Evolutionary conservation across 2,888 invertebrate species (phyloP), one percentile per base, ranked within the genome.

Genomic region (Druceiella hillmani): DNA sequence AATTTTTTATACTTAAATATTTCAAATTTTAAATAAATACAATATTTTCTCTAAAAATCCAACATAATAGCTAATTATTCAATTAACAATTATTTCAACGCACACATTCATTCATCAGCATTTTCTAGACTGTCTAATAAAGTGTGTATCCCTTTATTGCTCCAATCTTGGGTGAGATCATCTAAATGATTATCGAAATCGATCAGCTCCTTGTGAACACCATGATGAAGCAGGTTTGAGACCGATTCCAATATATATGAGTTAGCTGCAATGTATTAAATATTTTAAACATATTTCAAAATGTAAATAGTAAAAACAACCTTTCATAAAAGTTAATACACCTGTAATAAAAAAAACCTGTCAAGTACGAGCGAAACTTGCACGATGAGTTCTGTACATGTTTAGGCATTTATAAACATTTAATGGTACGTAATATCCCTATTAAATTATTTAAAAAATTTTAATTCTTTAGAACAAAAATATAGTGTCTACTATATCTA

Each of bases 171-270:
- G 12, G 81, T 74, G 22, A 91, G 77, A 60, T 97, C 85, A 62
- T 98, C 97, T 45, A 98, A 73, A 64, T 97, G 95, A 66, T 94
- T 95, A 68, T 99, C 98, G 59, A 97, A 98, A 65, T 99, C 98
- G 7, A 87, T 70, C n/a, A 99, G 66, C 50, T 83, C 79, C 41
- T 81, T 79, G 59, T 86, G 84, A 1, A 81, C 78, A 30, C 82
- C 79, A 17, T 76, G 69, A 52, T 86, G 81, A 25, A 95, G 62
- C 30, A 94, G 66, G 17, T 78, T 68, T 1, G 86, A 80, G 3
- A 87, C 81, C 0, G 81, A 74, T 42, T 81, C 77, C 25, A 84
- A 55, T 0, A 75, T 66, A 43, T 74, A 67, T 3, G 63, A 59
- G 24, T 59, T 62, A 46, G 62, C 74, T 62, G 66, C 20, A 59